Conservation (phyloP, 2,888 invertebrate genomes). For the Biston betularia region DNA sequence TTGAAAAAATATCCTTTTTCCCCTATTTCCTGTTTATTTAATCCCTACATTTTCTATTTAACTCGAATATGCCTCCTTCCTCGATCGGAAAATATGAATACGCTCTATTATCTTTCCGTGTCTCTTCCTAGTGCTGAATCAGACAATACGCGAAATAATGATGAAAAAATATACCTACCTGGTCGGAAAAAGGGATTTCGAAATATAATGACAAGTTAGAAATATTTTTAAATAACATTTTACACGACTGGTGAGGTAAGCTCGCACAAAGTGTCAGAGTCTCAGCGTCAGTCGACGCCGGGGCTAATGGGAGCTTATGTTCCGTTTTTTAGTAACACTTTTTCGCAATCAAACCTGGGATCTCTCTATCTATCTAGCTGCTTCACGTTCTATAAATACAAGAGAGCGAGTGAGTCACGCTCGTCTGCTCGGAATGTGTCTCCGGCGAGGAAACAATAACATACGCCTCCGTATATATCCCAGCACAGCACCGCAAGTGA, state of each 20-base stretch:
- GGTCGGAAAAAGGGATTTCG: too few relatives aligned
- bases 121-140: neutral
- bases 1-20: neutral
- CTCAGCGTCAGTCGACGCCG: too few relatives aligned
- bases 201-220: too few relatives aligned
- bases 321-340: too few relatives aligned
- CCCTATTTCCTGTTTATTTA: neutral
- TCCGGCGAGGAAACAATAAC: constrained; percentile 19
- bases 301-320: too few relatives aligned
- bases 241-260: too few relatives aligned
- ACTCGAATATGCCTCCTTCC: constrained; percentile 1
- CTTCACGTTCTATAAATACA: neutral
- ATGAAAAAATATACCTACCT: too few relatives aligned
- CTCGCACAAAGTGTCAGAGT: too few relatives aligned
- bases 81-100: constrained; percentile 7
- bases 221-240: too few relatives aligned
- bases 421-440: neutral
- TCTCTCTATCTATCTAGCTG: too few relatives aligned
- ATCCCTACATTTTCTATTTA: neutral
- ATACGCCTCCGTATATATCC: constrained; percentile 13
- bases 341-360: too few relatives aligned
- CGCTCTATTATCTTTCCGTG: neutral
- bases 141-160: neutral
- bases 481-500: constrained; percentile 4
- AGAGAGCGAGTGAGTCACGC: neutral